These are phyloP conservation scores for Ridgeia piscesae DNA, from an alignment of 1,140 invertebrate genomes.

Conservation along the genomic window DNA sequence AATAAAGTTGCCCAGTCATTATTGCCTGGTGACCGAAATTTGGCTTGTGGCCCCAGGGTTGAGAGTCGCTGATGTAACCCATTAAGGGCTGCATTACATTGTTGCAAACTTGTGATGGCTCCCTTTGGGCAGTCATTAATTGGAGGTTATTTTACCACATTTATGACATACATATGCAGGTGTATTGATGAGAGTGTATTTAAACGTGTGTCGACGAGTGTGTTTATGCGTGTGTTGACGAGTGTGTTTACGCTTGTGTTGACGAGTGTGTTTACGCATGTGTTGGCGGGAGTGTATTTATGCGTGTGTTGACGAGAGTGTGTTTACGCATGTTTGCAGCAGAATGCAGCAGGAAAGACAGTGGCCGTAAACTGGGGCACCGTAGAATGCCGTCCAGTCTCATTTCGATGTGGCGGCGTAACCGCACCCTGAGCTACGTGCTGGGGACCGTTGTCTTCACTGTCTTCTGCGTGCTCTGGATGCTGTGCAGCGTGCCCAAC, in stretches of 20 bases:
- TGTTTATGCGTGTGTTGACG: too few relatives aligned
- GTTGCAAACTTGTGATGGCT: neutral
- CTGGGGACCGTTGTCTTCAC: neutral
- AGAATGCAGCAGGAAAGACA: neutral
- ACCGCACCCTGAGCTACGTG: neutral
- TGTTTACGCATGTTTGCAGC: neutral
- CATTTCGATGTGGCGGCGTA: neutral
- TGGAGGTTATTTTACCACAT: neutral
- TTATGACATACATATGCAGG: neutral
- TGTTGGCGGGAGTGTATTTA: too few relatives aligned
- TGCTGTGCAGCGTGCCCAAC: neutral
- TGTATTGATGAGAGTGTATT: neutral
- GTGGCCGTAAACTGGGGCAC: neutral
- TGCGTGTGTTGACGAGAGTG: too few relatives aligned
- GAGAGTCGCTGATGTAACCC: neutral
- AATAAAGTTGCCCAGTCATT: too few relatives aligned
- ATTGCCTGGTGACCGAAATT: too few relatives aligned
- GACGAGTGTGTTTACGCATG: too few relatives aligned
- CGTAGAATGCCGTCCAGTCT: neutral
- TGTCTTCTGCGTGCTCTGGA: neutral
- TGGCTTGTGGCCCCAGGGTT: neutral
- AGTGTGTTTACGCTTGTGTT: neutral
- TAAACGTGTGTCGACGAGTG: neutral
- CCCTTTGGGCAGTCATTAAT: neutral
- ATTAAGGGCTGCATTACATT: neutral